These are phyloP conservation scores for Gallinago paraguaiae DNA, from an alignment of 2,113 vertebrate genomes.

Conservation along the genomic window DNA sequence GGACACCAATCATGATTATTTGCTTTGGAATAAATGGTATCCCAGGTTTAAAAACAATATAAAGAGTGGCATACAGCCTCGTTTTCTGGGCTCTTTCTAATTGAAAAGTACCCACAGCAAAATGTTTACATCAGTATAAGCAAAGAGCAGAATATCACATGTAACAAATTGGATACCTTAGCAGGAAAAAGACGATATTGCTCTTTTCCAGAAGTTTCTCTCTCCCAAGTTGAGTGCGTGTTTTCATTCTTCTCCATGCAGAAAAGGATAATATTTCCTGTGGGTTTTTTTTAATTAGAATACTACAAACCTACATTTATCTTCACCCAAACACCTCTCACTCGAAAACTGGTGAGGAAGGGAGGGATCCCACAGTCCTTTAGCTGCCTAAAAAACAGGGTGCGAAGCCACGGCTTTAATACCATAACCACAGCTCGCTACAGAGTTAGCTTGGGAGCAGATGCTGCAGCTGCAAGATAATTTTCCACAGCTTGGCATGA, in stretches of 20 bases:
- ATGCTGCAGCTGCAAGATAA: conserved; percentile 4
- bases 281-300: not conserved
- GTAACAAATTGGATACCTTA: not conserved
- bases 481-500: not conserved
- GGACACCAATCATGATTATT: not conserved
- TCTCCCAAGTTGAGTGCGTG: fast-evolving
- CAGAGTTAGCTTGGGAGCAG: not conserved
- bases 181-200: not conserved
- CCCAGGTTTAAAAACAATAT: not conserved
- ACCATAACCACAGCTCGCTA: not conserved
- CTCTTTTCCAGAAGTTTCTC: not conserved
- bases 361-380: not conserved
- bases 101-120: not conserved
- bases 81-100: not conserved
- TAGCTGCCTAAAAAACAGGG: not conserved
- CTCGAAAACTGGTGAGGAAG: not conserved
- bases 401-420: not conserved
- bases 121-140: not conserved
- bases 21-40: not conserved
- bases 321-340: not conserved
- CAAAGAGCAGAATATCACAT: not conserved
- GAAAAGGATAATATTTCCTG: not conserved
- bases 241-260: not conserved
- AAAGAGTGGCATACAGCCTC: not conserved
- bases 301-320: not conserved